Conservation (phyloP, 2,888 invertebrate genomes). For the Drosophila longiperda region DNA sequence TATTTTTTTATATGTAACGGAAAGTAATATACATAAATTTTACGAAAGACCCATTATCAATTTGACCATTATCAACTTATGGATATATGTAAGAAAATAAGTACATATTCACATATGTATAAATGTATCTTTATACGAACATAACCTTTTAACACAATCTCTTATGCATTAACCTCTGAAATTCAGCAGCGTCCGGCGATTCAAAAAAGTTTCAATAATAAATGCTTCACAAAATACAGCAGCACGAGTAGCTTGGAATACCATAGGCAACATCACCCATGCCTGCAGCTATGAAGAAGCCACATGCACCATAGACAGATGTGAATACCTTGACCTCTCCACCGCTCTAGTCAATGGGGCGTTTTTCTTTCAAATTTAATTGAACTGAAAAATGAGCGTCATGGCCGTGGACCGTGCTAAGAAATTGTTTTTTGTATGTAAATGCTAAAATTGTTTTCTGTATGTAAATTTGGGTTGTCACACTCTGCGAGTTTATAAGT, state of each 20-base stretch:
- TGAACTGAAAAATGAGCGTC: slow-evolving; percentile 62
- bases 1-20: background rate
- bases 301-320: slow-evolving; percentile 30
- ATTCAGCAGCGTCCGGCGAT: slow-evolving; percentile 32
- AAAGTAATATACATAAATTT: background rate
- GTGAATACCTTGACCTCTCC: slow-evolving; percentile 70
- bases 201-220: slow-evolving; percentile 28
- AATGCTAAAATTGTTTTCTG: slow-evolving; percentile 39
- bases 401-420: slow-evolving; percentile 25
- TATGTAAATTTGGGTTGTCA: slow-evolving; percentile 62
- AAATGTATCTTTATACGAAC: background rate
- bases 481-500: slow-evolving; percentile 25
- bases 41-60: background rate
- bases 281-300: slow-evolving; percentile 31
- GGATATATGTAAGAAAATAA: background rate
- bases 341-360: slow-evolving; percentile 40
- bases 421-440: slow-evolving; percentile 49
- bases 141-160: background rate
- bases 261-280: slow-evolving; percentile 20
- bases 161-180: slow-evolving; percentile 3
- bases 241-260: slow-evolving; percentile 6
- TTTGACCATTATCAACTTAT: background rate
- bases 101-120: background rate
- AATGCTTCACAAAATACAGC: slow-evolving; percentile 33
- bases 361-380: slow-evolving; percentile 60